A percentile compares a stretch with the other conserved stretches of the same genome.
These are phyloP conservation scores for Heliconius himera DNA, from an alignment of 1,140 invertebrate genomes.

Conservation along the genomic window DNA sequence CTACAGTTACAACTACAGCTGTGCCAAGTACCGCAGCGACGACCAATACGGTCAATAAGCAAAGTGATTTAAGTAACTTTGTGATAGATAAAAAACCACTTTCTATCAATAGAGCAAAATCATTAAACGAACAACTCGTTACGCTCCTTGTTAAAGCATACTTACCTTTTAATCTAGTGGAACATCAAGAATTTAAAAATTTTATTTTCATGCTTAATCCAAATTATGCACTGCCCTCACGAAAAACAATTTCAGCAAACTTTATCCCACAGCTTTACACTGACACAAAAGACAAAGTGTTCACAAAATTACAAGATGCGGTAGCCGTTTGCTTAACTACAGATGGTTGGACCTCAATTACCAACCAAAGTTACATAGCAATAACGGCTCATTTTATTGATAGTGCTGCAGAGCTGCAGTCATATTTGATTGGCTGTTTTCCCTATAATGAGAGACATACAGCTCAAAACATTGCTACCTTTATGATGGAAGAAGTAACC, in stretches of 20 bases:
- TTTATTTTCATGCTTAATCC: background rate
- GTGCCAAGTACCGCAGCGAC: background rate
- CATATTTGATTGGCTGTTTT: background rate
- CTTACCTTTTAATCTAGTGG: background rate
- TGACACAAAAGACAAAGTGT: too few species aligned
- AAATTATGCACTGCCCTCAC: background rate
- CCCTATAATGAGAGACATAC: background rate
- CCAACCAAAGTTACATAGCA: constrained; percentile 8
- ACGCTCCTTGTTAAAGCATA: background rate
- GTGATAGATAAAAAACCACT: too few species aligned
- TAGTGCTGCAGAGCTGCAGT: background rate
- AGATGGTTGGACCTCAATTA: background rate
- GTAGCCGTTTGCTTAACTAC: background rate
- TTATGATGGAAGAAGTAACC: background rate
- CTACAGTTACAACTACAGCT: background rate
- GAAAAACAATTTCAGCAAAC: background rate
- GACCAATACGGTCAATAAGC: too few species aligned
- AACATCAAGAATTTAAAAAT: background rate
- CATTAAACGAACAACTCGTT: background rate
- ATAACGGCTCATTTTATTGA: background rate
- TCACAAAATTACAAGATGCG: background rate
- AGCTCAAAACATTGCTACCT: background rate
- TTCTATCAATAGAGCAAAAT: background rate
- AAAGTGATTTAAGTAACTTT: too few species aligned
- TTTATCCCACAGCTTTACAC: background rate